Evolutionary conservation across 2,113 vertebrate genomes (phyloP), one percentile per base, ranked within the genome.

Genomic region (Campylorhamphus procurvoides): DNA sequence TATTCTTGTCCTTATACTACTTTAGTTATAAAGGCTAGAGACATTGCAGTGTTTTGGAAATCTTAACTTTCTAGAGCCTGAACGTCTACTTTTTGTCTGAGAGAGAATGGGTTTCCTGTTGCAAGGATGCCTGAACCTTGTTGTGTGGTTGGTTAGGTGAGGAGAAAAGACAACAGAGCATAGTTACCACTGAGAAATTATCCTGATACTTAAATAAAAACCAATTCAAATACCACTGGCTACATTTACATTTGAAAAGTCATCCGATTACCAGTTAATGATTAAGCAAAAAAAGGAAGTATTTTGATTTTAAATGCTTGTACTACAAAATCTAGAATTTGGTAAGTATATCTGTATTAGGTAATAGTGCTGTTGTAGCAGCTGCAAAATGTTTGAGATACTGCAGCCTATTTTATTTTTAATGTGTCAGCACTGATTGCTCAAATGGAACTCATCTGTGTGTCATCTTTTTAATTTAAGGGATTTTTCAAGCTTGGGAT

Each of bases 381-480:
- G 75, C 75, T 96, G 94, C 58, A 76, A 68, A 92, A 60, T 55
- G 12, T 90, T 85, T 85, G 62, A 88, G 75, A 60, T 59, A 72
- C 33, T 76, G 53, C 49, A 47, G 58, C 18, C 3, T 82, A 56
- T 85, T 78, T 91, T 78, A 33, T 78, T 90, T 83, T 73, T 92
- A 88, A 73, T 76, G 25, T 68, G n/a, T 85, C 89, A 90, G 62
- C 67, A 47, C 14, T 86, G 79, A 44, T 69, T 73, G 71, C 86
- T 92, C 63, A 79, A 59, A 79, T 86, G 49, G 72, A 72, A 80
- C 75, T 94, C 37, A 60, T 92, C 59, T 86, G 8, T 39, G 49
- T 90, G 49, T 92, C 66, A 67, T 87, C 62, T 79, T 64, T 87
- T 88, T 92, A 78, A 92, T 88, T 83, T 56, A 83, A 66, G 63